Evolutionary conservation across 2,113 vertebrate genomes (phyloP), one percentile per base, ranked within the genome.

Genomic region (Empidonax alnorum): DNA sequence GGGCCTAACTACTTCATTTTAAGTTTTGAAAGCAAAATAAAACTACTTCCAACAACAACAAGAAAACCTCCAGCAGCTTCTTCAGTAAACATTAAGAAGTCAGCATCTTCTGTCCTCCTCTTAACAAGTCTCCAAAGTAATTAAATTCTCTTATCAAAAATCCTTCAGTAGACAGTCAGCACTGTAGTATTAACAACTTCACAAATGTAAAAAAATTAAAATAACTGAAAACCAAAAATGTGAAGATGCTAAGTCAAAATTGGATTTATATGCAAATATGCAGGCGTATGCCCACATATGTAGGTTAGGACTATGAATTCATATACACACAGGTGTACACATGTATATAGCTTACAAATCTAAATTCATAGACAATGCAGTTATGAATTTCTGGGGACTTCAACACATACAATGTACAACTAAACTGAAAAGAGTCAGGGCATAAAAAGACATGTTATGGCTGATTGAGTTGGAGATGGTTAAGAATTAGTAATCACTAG

Each of bases 381-480:
- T 25, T 77, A 39, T 33, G 35, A 55, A 82, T 61, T 89, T 89
- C 66, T 82, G 65, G 30, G 25, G 56, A 55, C 61, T 84, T 76
- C 6, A 41, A 46, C 17, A 67, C 2, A 2, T 53, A 58, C 39
- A 89, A 46, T 33, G 37, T 10, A 20, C 11, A 52, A 77, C 15
- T 55, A 56, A 89, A 87, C 2, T 62, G 73, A 62, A 92, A 76
- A 87, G 46, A 74, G 18, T 67, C 22, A 2, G 55, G 69, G 76
- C 87, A 66, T 84, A 87, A 87, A 93, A 89, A 90, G 88, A 78
- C 84, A 77, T 12, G 59, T 82, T 77, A 56, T 84, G 61, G 42
- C 61, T 84, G 65, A 93, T 49, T 49, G 66, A 65, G 24, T 42
- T 62, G 33, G 42, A 92, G 42, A 52, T 7, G 1, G 65, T 66